Evolutionary conservation across 2,797 vertebrate genomes (phyloP).

Genomic region (Sebastes aleutianus): DNA sequence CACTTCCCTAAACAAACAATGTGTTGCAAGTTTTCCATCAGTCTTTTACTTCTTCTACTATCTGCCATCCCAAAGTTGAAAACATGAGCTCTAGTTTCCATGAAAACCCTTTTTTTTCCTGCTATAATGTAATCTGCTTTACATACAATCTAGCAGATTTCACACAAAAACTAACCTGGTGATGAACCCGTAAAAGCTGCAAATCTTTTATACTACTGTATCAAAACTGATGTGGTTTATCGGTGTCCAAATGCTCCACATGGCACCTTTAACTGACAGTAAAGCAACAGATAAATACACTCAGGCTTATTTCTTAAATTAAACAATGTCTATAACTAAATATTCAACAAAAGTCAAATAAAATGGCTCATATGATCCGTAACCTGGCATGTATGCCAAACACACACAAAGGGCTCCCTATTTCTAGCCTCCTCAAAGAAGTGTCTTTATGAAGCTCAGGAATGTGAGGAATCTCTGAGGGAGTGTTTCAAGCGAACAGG

Average conservation of each 20-base stretch:
- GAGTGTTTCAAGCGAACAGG: conserved; percentile 64
- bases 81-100: background rate
- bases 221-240: conserved; percentile 6
- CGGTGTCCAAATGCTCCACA: background rate
- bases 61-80: background rate
- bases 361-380: conserved; percentile 18
- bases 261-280: background rate
- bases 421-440: conserved; percentile 52
- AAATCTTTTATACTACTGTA: background rate
- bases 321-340: background rate
- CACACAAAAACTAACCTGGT: background rate
- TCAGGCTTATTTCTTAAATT: background rate
- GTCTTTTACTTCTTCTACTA: background rate
- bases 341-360: conserved; percentile 26
- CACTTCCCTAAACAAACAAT: background rate
- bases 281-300: background rate
- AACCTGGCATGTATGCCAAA: conserved; percentile 24
- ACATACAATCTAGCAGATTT: background rate
- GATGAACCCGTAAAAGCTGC: conserved; percentile 4
- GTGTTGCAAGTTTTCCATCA: background rate
- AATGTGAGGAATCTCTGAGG: conserved; percentile 73
- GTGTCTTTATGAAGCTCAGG: conserved; percentile 53
- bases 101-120: background rate
- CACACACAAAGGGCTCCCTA: conserved; percentile 50
- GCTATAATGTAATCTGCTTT: background rate